Evolutionary conservation across 2,888 invertebrate species (phyloP), one percentile per base, ranked within the genome.

Genomic region (Sepiola atlantica): DNA sequence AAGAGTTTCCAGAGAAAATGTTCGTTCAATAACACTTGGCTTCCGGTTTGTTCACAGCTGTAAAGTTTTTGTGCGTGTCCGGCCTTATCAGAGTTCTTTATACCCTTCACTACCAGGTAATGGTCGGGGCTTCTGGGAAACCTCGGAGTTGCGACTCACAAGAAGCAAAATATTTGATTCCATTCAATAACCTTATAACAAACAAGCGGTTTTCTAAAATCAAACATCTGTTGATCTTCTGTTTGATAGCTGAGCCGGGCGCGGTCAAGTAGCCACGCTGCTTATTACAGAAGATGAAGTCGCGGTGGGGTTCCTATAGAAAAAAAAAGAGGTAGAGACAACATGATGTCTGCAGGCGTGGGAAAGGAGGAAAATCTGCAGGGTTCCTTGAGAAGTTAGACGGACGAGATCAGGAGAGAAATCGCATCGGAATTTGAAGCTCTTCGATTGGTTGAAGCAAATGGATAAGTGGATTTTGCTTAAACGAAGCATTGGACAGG

Each of bases 111-210:
- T 16, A 77, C n/a, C 77, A 77, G 12, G 32, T n/a, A 77, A n/a
- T 32, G 77, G 14, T 45, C 77, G n/a, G 77, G 77, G 77, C 77
- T 77, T 77, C 77, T 77, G n/a, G 14, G 77, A 77, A 77, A 77
- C 77, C 77, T n/a, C 77, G 32, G n/a, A 77, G n/a, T 77, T 77
- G 77, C 32, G 77, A n/a, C n/a, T 77, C n/a, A 16, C 3, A 77
- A 77, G 77, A 77, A 77, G n/a, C 77, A 77, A 77, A 77, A 77
- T 77, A n/a, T 77, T 77, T 77, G 77, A 77, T 77, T n/a, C 77
- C 14, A 77, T 77, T 77, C 77, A 77, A 77, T 77, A 77, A 77
- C n/a, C 77, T 12, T n/a, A 77, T 77, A 77, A 77, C 77, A 77
- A 77, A 77, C 77, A 77, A 77, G 77, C n/a, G 77, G n/a, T 77